These are phyloP conservation scores for Phyllotreta cruciferae DNA, from an alignment of 2,888 invertebrate genomes.

Conservation along the genomic window DNA sequence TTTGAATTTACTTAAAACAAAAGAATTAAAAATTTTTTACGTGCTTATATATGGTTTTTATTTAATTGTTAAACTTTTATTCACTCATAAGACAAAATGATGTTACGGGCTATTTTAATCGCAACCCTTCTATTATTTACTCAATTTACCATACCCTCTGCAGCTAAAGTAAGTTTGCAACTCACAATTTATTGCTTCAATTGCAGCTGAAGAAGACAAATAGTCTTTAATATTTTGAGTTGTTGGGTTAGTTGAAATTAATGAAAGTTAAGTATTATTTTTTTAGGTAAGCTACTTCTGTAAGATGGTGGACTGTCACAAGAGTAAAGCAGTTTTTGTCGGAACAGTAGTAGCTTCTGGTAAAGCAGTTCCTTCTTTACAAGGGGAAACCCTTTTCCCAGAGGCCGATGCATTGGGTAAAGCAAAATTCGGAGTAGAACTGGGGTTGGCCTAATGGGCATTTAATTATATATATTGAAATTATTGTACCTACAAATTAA, in stretches of 20 bases:
- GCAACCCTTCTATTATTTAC: not conserved
- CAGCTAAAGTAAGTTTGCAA: not conserved
- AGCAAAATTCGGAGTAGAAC: not conserved
- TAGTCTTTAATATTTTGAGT: no score
- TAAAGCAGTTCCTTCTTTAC: not conserved
- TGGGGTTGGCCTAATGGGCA: not conserved
- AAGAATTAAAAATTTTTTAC: conserved; percentile 3
- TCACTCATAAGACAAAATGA: conserved; percentile 6
- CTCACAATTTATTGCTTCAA: no score
- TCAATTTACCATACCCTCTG: not conserved
- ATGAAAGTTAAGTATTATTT: no score
- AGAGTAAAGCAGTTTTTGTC: not conserved
- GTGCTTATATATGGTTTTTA: no score
- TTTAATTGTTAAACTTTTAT: not conserved
- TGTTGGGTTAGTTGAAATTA: no score
- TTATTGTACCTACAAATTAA: no score
- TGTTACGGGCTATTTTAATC: not conserved
- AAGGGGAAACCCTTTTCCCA: not conserved
- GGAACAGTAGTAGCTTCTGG: not conserved
- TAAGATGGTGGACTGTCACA: conserved; percentile 6
- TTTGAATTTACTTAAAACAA: not conserved
- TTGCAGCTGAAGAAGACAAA: no score
- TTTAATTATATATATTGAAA: no score
- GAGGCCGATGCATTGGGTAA: not conserved
- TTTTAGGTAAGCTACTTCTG: conserved; percentile 2